Conservation (phyloP, 2,113 vertebrate species). For the Furnarius figulus region DNA sequence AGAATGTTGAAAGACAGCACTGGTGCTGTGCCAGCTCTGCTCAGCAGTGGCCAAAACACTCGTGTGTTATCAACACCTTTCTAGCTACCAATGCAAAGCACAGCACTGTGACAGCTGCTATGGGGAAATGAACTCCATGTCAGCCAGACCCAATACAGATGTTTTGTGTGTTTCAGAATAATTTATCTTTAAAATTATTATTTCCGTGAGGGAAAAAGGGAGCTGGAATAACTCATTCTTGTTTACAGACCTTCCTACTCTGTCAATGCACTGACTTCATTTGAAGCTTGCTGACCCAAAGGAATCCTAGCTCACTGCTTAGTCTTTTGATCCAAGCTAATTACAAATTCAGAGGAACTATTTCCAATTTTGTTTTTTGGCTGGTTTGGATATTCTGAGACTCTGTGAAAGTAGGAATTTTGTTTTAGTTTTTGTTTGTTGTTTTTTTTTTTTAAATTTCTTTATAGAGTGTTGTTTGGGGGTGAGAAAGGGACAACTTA, state of each 20-base stretch:
- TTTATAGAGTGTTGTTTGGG: background rate
- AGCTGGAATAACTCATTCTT: background rate
- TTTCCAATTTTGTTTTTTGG: background rate
- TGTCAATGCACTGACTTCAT: background rate
- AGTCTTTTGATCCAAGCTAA: background rate
- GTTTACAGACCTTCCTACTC: background rate
- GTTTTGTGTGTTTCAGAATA: background rate
- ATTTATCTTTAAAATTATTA: background rate
- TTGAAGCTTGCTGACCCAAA: background rate
- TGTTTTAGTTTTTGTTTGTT: too few relatives aligned
- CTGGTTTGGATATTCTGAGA: background rate
- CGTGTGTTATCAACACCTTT: background rate
- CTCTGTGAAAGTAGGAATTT: background rate
- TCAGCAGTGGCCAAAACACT: background rate
- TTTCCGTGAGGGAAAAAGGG: background rate
- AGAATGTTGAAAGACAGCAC: fast-evolving
- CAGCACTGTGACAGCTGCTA: background rate
- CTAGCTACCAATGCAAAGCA: background rate
- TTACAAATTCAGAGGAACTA: background rate
- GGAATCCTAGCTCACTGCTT: background rate
- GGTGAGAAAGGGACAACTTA: background rate
- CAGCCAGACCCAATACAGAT: background rate
- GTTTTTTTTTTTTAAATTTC: too few relatives aligned
- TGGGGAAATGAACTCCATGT: background rate
- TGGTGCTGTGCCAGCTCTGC: background rate